These are phyloP conservation scores for Pitta sordida DNA, from an alignment of 2,113 vertebrate genomes.

Conservation along the genomic window DNA sequence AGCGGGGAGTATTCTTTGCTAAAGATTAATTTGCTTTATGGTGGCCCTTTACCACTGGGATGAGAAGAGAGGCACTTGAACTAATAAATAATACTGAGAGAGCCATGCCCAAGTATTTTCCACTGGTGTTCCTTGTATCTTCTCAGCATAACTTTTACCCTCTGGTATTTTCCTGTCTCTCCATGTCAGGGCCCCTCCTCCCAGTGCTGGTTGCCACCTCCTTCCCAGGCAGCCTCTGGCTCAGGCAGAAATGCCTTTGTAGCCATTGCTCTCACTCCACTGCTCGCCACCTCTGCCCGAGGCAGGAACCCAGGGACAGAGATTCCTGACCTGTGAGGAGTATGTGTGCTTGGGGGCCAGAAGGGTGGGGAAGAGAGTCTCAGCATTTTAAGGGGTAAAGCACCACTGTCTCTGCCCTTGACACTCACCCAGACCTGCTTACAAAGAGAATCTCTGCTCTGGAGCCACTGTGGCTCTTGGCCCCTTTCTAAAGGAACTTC, in stretches of 20 bases:
- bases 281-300: neutral
- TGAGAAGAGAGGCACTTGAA: neutral
- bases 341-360: neutral
- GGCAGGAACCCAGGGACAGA: neutral
- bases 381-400: neutral
- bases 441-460: neutral
- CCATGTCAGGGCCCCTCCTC: neutral
- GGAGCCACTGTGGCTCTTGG: neutral
- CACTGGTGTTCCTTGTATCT: neutral
- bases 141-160: neutral
- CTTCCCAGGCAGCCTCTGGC: neutral
- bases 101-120: neutral
- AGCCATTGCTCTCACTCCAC: neutral
- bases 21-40: neutral
- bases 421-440: neutral
- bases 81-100: neutral
- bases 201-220: neutral
- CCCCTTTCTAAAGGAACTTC: neutral
- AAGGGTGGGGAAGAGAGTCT: neutral
- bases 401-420: neutral
- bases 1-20: neutral
- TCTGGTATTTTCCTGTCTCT: neutral
- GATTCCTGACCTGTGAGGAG: neutral
- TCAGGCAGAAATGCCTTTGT: neutral
- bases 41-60: neutral